Percentiles rank a stretch among this genome's conserved stretches.
phyloP scores from a whole-genome alignment of 2,888 invertebrate species.

The Protophormia terraenovae region DNA sequence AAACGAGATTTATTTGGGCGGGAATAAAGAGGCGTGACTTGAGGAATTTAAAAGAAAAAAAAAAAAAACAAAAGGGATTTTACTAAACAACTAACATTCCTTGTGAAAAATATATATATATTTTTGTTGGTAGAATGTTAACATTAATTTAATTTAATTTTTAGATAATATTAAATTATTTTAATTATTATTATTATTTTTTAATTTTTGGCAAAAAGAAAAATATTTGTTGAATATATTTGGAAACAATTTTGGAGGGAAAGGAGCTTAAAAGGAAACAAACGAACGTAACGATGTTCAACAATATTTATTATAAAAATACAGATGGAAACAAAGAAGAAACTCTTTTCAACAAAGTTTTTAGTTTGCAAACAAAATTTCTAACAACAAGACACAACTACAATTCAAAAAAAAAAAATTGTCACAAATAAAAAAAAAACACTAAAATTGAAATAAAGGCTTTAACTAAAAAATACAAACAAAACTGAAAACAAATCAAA shows the following conservation, averaged over 20 bases:
- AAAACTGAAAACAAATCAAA: neutral
- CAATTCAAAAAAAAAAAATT: constrained; percentile 31
- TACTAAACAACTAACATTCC: constrained; percentile 32
- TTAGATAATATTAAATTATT: neutral
- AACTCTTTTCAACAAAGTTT: constrained; percentile 43
- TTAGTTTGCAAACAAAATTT: constrained; percentile 40
- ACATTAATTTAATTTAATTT: neutral
- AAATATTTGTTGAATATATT: neutral
- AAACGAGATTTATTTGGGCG: neutral
- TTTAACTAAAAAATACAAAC: neutral
- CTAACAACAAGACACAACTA: constrained; percentile 61
- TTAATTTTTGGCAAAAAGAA: neutral
- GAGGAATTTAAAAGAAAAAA: constrained; percentile 11
- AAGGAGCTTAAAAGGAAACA: constrained; percentile 20
- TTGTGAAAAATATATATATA: neutral
- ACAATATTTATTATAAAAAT: constrained; percentile 39
- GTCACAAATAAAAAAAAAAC: constrained; percentile 14
- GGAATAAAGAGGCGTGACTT: constrained; percentile 1
- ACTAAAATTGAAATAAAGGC: neutral
- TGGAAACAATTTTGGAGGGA: constrained; percentile 5
- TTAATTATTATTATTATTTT: neutral
- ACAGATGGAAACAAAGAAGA: constrained; percentile 46
- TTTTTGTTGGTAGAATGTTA: neutral
- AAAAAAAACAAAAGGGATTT: neutral
- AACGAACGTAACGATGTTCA: constrained; percentile 42